Evolutionary conservation across 2,113 vertebrate genomes (phyloP), one percentile per base, ranked within the genome.

Genomic region (Megaptera novaeangliae): DNA sequence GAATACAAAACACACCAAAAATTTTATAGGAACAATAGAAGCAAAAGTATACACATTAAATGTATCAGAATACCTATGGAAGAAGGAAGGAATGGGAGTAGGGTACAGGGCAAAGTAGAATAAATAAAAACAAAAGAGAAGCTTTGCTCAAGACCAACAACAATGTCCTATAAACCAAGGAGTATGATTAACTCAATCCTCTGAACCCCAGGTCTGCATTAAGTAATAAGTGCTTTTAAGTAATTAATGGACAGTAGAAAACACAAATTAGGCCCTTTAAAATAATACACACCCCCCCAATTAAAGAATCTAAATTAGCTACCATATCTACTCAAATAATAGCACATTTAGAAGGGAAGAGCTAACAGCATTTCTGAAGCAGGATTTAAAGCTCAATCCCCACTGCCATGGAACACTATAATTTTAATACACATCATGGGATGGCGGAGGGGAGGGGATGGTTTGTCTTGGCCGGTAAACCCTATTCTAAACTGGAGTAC

Each of bases 211-310:
- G 44, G 49, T 84, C 77, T 84, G 89, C 49, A 78, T 46, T 82
- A 92, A 83, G 15, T 84, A 94, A 88, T 85, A 88, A 91, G 39
- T 74, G 92, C 75, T 86, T 61, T 64, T 91, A 66, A 93, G 64
- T 44, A 81, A 78, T 78, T 94, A 91, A 88, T 0, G 18, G 46
- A 74, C 8, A 59, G 21, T 72, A 61, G 88, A 81, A 88, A 91
- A 80, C n/a, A 72, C 49, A 84, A 72, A 78, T 64, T 52, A 49
- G 15, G 41, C 49, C 49, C 29, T 59, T 84, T 27, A 92, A 87
- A 71, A 57, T 36, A n/a, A 25, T 7, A 44, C 27, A 29, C 6
- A 8, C 23, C 0, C 8, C 75, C 75, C 15, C 11, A n/a, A 57
- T 34, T 75, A n/a, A 91, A 81, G 69, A 20, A 55, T 68, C 46